Base-by-base conservation (phyloP, 2,797 vertebrate species). In the Periophthalmus magnuspinnatus region DNA sequence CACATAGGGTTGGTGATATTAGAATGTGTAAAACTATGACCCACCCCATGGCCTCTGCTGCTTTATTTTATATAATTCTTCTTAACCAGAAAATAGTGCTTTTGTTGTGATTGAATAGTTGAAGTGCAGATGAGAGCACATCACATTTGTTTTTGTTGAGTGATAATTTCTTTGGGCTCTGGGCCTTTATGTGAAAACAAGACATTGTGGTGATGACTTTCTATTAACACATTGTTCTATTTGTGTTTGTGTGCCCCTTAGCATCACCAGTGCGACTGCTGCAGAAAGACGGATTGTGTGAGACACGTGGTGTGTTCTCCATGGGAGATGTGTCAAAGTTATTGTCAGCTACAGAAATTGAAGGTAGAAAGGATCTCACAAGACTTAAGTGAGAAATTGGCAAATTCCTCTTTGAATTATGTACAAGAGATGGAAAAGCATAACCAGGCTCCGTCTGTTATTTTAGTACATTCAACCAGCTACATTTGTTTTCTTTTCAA, bases 291-390 rank as follows among this genome's bases (percentile, higher is more conserved):
- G 60, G 72, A 80, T 68, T 54, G 77, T 84, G 86, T 76, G 82
- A 91, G 78, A 77, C 82, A 81, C 78, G 80, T 83, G 81, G 80
- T 52, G 74, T 45, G 67, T 81, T 81, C 77, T 87, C 81, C 75
- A 62, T 48, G 63, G 81, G 77, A 83, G 84, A 71, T 36, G 74
- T 67, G 86, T 82, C 80, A 65, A 82, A 91, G 81, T 89, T 75
- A 89, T 88, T 88, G 86, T 85, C 90, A 88, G 83, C 83, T 84
- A 76, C 86, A 14, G 69, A 89, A 92, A 91, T 90, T 90, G 86
- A 88, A 75, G 56, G 61, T 58, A 16, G 69, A 81, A 48, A 78
- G 62, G 63, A 83, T 90, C 89, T 88, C 88, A 81, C 14, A 72
- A 78, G 87, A 82, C 80, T 69, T 72, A 72, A 81, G 91, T 90